Conservation (phyloP, 1,140 invertebrate species). For the Macrosteles quadrilineatus region DNA sequence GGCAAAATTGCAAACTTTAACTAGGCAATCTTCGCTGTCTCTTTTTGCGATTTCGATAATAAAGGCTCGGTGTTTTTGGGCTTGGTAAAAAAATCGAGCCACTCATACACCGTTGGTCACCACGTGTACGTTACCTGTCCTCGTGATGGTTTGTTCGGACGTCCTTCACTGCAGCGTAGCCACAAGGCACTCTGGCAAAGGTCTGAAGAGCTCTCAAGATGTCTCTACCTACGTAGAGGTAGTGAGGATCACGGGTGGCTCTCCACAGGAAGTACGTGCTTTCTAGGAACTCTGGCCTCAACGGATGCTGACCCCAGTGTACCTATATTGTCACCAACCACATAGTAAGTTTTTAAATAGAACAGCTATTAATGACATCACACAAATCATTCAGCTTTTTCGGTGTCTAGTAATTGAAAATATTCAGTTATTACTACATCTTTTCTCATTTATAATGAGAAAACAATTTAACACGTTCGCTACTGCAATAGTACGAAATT, state of each 20-base stretch:
- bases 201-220: slow-evolving; percentile 90
- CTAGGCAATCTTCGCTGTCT: no score
- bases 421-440: no score
- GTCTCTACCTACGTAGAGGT: slow-evolving; percentile 89
- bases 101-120: no score
- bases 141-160: slow-evolving; percentile 88
- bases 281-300: slow-evolving; percentile 96
- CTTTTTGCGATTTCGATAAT: no score
- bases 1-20: no score
- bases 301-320: slow-evolving; percentile 96
- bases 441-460: no score
- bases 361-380: background rate
- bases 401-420: background rate
- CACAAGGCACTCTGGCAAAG: slow-evolving; percentile 91
- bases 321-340: slow-evolving; percentile 74
- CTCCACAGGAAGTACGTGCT: slow-evolving; percentile 96
- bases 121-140: slow-evolving; percentile 66
- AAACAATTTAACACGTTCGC: no score
- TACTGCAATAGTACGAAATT: no score
- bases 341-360: background rate
- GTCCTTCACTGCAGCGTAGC: slow-evolving; percentile 96
- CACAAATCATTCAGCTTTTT: slow-evolving; percentile 4
- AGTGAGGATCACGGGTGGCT: slow-evolving; percentile 94
- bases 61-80: no score
- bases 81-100: no score